Percentiles rank a stretch among this genome's conserved stretches.
phyloP scores from a whole-genome alignment of 2,888 invertebrate species.

The Syrista parreyssii region DNA sequence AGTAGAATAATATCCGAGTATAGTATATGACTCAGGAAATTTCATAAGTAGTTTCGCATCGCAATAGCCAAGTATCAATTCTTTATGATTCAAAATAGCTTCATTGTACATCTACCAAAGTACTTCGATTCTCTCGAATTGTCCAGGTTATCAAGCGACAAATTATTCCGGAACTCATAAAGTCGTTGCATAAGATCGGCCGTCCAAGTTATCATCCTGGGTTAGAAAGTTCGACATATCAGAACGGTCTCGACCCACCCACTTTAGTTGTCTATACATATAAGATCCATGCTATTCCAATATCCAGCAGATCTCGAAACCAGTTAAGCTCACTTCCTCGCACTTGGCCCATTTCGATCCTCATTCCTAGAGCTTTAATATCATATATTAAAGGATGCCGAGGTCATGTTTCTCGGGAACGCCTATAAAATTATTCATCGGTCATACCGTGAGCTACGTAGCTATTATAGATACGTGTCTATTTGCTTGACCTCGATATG shows the following conservation, averaged over 20 bases:
- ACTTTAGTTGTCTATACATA: background rate
- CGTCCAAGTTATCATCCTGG: background rate
- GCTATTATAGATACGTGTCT: background rate
- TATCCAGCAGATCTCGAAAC: background rate
- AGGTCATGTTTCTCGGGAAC: background rate
- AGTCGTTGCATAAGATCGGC: background rate
- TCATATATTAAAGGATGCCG: background rate
- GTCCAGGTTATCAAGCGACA: background rate
- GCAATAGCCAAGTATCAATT: background rate
- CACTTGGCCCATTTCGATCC: background rate
- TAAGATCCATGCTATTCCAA: background rate
- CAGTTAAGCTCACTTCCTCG: background rate
- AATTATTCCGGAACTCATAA: background rate
- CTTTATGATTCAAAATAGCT: background rate
- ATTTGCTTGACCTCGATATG: background rate
- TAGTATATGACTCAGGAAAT: background rate
- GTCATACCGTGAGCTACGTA: background rate
- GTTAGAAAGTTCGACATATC: background rate
- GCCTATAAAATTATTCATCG: background rate
- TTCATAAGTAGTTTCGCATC: constrained; percentile 14
- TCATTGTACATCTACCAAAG: background rate
- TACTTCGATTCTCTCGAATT: background rate
- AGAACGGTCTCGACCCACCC: background rate
- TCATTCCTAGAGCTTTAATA: background rate
- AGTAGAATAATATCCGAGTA: constrained; percentile 34